These are phyloP conservation scores for Hemicordylus capensis DNA, from an alignment of 2,113 vertebrate species.

Conservation along the genomic window DNA sequence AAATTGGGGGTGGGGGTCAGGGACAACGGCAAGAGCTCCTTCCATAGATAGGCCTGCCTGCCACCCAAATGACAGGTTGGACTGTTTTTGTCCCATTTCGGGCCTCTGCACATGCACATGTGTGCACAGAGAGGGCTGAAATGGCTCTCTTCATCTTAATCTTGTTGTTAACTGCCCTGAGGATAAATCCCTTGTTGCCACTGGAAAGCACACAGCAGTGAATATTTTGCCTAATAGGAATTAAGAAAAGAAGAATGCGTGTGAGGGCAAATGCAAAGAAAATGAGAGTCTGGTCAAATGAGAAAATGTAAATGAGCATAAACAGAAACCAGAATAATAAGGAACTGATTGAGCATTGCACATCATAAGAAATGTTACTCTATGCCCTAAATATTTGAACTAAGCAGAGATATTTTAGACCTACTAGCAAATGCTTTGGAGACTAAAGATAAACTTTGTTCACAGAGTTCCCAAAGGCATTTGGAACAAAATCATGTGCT, in stretches of 20 bases:
- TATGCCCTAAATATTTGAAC: constrained; percentile 45
- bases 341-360: constrained; percentile 19
- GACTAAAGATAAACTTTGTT: constrained; percentile 19
- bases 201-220: neutral
- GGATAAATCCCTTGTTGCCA: neutral
- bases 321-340: constrained; percentile 19
- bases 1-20: no score
- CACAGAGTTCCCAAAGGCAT: constrained; percentile 24
- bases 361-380: constrained; percentile 36
- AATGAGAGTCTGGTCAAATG: constrained; percentile 20
- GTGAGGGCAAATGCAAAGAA: neutral
- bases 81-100: no score
- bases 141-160: no score
- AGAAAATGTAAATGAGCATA: constrained; percentile 16
- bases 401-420: neutral
- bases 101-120: no score
- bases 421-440: constrained; percentile 24
- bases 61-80: no score
- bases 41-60: no score
- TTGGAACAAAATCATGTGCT: neutral
- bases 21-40: no score
- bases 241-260: no score
- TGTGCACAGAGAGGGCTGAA: no score
- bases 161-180: neutral
- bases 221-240: no score